Percentiles rank a stretch among this genome's conserved stretches.
phyloP scores from a whole-genome alignment of 2,797 vertebrate species.

The Mastacembelus armatus region DNA sequence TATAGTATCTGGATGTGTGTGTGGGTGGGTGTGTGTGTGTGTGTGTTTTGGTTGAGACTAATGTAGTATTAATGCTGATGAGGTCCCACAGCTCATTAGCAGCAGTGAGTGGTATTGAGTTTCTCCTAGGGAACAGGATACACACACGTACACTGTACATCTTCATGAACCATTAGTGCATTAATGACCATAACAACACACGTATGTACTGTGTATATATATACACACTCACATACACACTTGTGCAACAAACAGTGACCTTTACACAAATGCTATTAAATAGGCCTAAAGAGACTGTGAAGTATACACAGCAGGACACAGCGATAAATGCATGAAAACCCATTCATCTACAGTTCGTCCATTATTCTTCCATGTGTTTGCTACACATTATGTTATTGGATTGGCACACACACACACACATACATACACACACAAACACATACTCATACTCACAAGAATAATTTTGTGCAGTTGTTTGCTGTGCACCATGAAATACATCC shows the following conservation, averaged over 20 bases:
- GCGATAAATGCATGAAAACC: constrained; percentile 30
- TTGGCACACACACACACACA: constrained; percentile 18
- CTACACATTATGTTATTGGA: background rate
- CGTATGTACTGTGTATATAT: constrained; percentile 18
- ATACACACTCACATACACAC: constrained; percentile 15
- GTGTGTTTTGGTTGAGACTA: constrained; percentile 62
- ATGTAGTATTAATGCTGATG: constrained; percentile 83
- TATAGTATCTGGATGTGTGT: constrained; percentile 29
- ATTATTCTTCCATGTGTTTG: constrained; percentile 25
- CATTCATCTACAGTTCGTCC: constrained; percentile 17
- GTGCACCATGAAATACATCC: constrained; percentile 65
- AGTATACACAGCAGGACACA: constrained; percentile 15
- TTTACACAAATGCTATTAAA: constrained; percentile 54
- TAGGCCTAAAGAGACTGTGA: constrained; percentile 45
- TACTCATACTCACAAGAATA: constrained; percentile 39
- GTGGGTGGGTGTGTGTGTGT: constrained; percentile 13
- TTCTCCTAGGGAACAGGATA: constrained; percentile 69
- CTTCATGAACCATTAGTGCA: constrained; percentile 59
- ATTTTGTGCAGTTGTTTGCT: constrained; percentile 40
- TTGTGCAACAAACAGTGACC: constrained; percentile 56
- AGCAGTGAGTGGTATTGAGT: constrained; percentile 78
- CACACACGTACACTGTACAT: constrained; percentile 30
- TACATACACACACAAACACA: constrained; percentile 35
- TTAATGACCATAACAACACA: constrained; percentile 54
- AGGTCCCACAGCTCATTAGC: constrained; percentile 82